Base-by-base conservation (phyloP, 1,140 invertebrate genomes). In the Drosophila cardini region DNA sequence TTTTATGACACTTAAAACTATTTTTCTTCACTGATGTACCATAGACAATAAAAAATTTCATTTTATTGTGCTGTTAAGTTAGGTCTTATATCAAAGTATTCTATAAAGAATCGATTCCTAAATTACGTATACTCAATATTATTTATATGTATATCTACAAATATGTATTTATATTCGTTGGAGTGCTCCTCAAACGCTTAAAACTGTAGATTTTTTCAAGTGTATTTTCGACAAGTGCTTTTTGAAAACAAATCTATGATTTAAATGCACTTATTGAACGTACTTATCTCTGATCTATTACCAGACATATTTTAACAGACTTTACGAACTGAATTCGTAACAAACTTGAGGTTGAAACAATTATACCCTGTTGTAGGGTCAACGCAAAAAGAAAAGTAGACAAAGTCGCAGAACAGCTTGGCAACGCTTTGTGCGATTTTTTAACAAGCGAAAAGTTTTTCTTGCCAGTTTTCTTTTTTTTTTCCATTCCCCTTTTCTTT, bases 381-480 rank as follows among this genome's bases (percentile, higher is more conserved):
- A 69, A 8, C 10, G 38, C 34, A 15, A 62, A 45, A 57, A 34
- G 40, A 42, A 71, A 72, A 48, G 10, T 18, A 70, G 65, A 74
- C 71, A 65, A 62, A 61, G 50, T 56, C 48, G 62, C 40, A 61
- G 34, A 52, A 8, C 70, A 63, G 71, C 52, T 58, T 38, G 10
- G 34, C 36, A 43, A 15, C n/a, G 50, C 57, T 61, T 79, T 60
- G 57, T 72, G 64, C 52, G 72, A 50, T 69, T 72, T 26, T 67
- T 62, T 65, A 42, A 42, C 72, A 63, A 79, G 52, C 50, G 61
- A 48, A 83, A 73, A 86, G 87, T 86, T 85, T 69, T 63, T 76
- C 71, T 2, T 72, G 61, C 42, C 57, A 76, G 60, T 73, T 57
- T 52, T 64, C 21, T 1, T 26, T 26, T 26, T 4, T 26, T n/a